Percentiles rank a stretch among this genome's conserved stretches.
phyloP scores from a whole-genome alignment of 2,888 invertebrate genomes.

The Pterostichus madidus region DNA sequence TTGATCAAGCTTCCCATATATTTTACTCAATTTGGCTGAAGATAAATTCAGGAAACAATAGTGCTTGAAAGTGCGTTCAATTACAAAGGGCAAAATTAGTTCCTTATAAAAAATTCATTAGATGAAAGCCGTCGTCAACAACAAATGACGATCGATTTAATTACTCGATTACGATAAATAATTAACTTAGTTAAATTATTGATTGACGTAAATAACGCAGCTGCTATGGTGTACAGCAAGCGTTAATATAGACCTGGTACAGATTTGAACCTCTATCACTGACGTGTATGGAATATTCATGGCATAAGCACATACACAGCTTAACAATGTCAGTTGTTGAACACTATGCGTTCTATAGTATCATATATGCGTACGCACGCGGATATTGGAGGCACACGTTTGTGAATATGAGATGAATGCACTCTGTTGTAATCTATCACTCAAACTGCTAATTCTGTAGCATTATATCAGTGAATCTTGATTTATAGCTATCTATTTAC shows the following conservation, averaged over 20 bases:
- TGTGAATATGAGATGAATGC: too few relatives aligned
- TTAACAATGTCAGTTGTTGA: background rate
- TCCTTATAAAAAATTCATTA: background rate
- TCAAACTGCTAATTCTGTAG: too few relatives aligned
- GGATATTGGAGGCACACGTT: too few relatives aligned
- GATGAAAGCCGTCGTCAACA: background rate
- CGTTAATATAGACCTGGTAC: constrained; percentile 3
- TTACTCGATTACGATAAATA: constrained; percentile 49
- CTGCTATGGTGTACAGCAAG: background rate
- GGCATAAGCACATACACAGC: background rate
- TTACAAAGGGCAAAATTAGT: background rate
- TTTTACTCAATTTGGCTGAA: too few relatives aligned
- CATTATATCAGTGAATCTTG: too few relatives aligned
- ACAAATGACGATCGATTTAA: background rate
- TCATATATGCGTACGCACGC: too few relatives aligned
- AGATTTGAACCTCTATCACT: constrained; percentile 22
- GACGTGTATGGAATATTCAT: constrained; percentile 31
- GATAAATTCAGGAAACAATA: too few relatives aligned
- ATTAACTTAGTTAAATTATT: constrained; percentile 53
- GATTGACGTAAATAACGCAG: constrained; percentile 43
- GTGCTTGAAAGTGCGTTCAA: too few relatives aligned
- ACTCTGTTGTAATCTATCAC: too few relatives aligned
- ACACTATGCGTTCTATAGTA: too few relatives aligned
- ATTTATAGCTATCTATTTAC: too few relatives aligned
- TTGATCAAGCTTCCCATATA: too few relatives aligned